Evolutionary conservation across 2,113 vertebrate species (phyloP).

Genomic region (Alaudala cheleensis): DNA sequence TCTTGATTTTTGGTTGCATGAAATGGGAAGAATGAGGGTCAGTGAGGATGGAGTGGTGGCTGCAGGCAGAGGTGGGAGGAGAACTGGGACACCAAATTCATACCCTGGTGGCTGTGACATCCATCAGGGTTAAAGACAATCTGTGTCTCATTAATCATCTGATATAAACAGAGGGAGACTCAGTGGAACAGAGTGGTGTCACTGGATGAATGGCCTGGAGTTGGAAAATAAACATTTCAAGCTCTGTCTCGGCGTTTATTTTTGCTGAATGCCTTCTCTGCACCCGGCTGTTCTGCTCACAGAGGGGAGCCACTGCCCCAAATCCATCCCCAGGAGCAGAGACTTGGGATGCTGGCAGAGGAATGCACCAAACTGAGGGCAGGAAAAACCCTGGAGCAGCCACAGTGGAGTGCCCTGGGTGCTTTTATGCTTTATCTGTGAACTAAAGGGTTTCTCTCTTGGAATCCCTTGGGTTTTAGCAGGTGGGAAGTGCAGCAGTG

Average conservation of each 20-base stretch:
- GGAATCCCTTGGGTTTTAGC: not conserved
- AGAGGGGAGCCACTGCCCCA: not conserved
- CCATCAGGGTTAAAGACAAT: slow-evolving; percentile 9
- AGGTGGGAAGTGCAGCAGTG: not conserved
- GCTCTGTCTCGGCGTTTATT: slow-evolving; percentile 18
- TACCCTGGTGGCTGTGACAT: not conserved
- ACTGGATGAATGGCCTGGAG: slow-evolving; percentile 16
- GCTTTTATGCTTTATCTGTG: accelerated
- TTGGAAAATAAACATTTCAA: slow-evolving; percentile 67
- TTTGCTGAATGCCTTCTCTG: slow-evolving; percentile 2
- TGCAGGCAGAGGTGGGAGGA: not conserved
- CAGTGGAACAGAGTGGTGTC: not conserved
- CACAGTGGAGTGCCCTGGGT: accelerated
- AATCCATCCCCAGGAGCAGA: not conserved
- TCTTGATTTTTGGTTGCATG: not conserved
- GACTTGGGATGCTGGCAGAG: accelerated
- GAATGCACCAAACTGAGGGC: accelerated
- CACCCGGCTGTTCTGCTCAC: not conserved
- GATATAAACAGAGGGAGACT: slow-evolving; percentile 19
- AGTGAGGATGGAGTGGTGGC: not conserved
- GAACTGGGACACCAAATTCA: not conserved
- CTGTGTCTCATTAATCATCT: slow-evolving; percentile 49
- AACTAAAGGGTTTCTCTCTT: not conserved
- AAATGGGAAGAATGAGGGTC: not conserved
- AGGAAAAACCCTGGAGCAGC: not conserved